Evolutionary conservation across 2,888 invertebrate species (phyloP), one percentile per base, ranked within the genome.

Genomic region (Leucophora obtusa): DNA sequence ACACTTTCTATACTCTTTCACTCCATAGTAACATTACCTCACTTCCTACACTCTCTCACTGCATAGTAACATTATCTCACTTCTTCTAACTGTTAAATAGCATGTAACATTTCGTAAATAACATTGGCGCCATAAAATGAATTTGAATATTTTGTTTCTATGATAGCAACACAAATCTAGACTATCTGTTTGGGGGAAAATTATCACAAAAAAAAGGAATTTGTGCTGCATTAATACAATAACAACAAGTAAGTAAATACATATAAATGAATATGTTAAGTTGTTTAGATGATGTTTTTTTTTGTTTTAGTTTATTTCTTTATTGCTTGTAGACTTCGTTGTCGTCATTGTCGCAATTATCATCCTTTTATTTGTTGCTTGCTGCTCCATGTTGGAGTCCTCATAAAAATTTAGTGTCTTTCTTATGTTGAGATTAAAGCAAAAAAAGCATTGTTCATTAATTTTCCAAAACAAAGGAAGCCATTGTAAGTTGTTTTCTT

Each of bases 231-330:
- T 43, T 35, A 63, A 65, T 15, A 68, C 53, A 71, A 71, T 50
- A 66, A 69, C 68, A 79, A 69, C 58, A 73, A 69, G 33, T 71
- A 73, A 69, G 33, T 71, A 33, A 24, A 21, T 56, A 54, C 35
- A 78, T 53, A 51, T 8, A 74, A 69, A 74, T 70, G 71, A 71
- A 71, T 75, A 75, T 80, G 79, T 66, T 71, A 75, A 71, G 62
- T 80, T 71, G 69, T 60, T 70, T 38, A 43, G 58, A 65, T 50
- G 33, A 63, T 62, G 35, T 58, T 56, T 17, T n/a, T 47, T 47
- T 47, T 21, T 21, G 21, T 21, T 21, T 56, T 28, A 15, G 33
- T 58, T 54, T 54, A 14, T 17, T 3, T 56, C 33, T 18, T 47
- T 21, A 33, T 21, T 54, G 43, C 15, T n/a, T 28, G 7, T 24